Evolutionary conservation across 1,140 invertebrate species (phyloP).

Genomic region (Acromyrmex heyeri): DNA sequence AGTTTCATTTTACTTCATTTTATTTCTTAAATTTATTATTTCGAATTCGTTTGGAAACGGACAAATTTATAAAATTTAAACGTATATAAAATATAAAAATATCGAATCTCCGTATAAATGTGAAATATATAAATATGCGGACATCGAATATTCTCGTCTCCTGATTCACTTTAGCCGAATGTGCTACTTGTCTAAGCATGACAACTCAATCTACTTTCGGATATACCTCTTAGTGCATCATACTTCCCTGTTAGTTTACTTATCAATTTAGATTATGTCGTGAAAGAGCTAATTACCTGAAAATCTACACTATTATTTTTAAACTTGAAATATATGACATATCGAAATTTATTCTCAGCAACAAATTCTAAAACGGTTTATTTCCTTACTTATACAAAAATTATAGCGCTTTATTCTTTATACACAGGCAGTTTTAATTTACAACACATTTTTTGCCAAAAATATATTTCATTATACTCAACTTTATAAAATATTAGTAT

Average conservation of each 20-base stretch:
- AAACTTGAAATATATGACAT: neutral
- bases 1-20: neutral
- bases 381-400: neutral
- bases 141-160: constrained; percentile 76
- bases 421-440: neutral
- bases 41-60: neutral
- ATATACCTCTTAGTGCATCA: constrained; percentile 76
- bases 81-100: neutral
- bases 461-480: neutral
- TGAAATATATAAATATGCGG: neutral
- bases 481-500: neutral
- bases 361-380: neutral
- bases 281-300: constrained; percentile 84
- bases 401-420: neutral
- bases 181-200: constrained; percentile 80
- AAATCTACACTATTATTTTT: neutral
- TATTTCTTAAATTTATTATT: neutral
- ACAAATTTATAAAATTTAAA: neutral
- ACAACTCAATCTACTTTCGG: constrained; percentile 80
- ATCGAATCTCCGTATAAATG: neutral
- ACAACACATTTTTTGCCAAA: neutral
- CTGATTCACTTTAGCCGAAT: constrained; percentile 84
- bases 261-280: constrained; percentile 86
- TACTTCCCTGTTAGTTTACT: constrained; percentile 84
- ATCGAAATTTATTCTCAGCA: neutral